Percentiles rank a stretch among this genome's conserved stretches.
Conservation (phyloP, 2,113 vertebrate genomes). For the Galemys pyrenaicus region DNA sequence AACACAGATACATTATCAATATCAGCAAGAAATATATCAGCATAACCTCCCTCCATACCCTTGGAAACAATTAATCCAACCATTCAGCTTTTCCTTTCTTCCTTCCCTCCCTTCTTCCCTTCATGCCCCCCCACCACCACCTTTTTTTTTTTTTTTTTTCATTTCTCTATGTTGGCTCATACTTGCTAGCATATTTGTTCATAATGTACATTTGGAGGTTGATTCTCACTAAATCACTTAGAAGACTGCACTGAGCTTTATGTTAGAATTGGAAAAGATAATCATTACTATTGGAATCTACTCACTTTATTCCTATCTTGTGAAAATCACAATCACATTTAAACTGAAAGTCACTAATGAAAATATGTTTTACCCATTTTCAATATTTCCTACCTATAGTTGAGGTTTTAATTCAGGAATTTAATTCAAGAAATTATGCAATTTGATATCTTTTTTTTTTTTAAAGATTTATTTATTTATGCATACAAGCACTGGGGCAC, state of each 20-base stretch:
- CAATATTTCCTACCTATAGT: background rate
- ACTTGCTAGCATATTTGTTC: background rate
- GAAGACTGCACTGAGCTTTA: background rate
- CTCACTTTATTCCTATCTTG: background rate
- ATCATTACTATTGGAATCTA: background rate
- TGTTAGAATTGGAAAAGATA: background rate
- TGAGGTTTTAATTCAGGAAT: background rate
- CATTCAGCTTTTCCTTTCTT: background rate
- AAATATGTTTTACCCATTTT: background rate
- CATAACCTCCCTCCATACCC: background rate
- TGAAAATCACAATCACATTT: background rate
- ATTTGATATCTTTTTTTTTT: background rate
- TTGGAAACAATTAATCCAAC: background rate
- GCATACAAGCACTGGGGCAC: too few species aligned
- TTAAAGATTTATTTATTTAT: too few species aligned
- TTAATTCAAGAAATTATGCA: background rate
- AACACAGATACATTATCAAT: background rate
- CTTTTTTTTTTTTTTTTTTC: too few species aligned
- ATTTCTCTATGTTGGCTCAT: background rate
- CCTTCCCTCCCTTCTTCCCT: background rate
- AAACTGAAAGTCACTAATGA: background rate
- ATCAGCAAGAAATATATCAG: background rate
- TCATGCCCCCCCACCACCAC: too few species aligned
- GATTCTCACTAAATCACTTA: background rate
- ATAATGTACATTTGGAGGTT: background rate